A percentile compares a stretch with the other conserved stretches of the same genome.
Evolutionary conservation across 2,113 vertebrate species (phyloP).

Genomic region (Oostethus manadensis): DNA sequence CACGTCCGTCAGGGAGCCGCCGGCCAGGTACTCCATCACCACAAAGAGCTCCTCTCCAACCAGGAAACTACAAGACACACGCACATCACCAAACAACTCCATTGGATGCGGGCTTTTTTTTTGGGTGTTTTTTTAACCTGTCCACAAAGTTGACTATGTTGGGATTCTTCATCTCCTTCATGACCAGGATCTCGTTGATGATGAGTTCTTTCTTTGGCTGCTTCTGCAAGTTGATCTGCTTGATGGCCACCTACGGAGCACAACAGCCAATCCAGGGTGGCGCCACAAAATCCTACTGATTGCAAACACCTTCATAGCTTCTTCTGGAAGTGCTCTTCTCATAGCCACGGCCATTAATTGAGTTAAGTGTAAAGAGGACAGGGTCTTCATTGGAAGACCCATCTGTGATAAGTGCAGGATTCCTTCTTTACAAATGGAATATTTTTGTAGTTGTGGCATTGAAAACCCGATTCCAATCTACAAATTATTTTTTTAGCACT

Average conservation of each 20-base stretch:
- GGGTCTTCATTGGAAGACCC: too few species aligned
- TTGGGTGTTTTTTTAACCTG: conserved; percentile 73
- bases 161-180: conserved; percentile 97
- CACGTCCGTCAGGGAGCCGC: conserved; percentile 93
- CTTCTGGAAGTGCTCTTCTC: neutral
- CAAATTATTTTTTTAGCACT: too few species aligned
- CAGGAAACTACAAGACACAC: conserved; percentile 76
- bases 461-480: too few species aligned
- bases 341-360: too few species aligned
- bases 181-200: conserved; percentile 97
- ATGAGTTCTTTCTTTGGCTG: conserved; percentile 98
- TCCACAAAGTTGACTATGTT: conserved; percentile 98
- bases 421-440: too few species aligned
- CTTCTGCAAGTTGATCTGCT: conserved; percentile 98
- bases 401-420: too few species aligned
- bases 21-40: conserved; percentile 97
- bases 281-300: too few species aligned
- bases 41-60: conserved; percentile 96
- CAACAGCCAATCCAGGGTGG: too few species aligned
- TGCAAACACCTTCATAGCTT: neutral
- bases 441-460: too few species aligned
- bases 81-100: neutral
- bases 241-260: conserved; percentile 86
- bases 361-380: too few species aligned
- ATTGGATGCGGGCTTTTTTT: neutral